A percentile compares a stretch with the other conserved stretches of the same genome.
Evolutionary conservation across 1,140 invertebrate genomes (phyloP).

Genomic region (Diorhabda carinulata): DNA sequence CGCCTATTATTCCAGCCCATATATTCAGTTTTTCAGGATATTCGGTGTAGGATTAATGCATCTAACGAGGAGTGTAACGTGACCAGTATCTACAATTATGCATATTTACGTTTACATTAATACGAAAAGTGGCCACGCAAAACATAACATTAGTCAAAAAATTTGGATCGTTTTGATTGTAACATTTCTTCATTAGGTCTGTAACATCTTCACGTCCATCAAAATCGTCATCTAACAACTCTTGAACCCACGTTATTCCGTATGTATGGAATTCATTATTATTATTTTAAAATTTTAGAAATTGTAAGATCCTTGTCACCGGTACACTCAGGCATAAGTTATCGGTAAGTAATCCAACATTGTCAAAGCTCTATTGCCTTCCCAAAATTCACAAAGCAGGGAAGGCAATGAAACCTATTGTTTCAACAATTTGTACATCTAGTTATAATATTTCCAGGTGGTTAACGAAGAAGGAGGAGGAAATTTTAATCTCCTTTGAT

Average conservation of each 20-base stretch:
- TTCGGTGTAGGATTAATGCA: background rate
- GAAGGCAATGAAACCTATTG: too few relatives aligned
- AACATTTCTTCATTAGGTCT: background rate
- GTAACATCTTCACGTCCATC: background rate
- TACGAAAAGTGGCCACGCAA: background rate
- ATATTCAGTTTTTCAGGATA: background rate
- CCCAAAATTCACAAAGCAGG: too few relatives aligned
- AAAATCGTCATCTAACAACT: background rate
- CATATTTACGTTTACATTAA: background rate
- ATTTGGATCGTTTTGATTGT: background rate
- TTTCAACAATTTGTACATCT: too few relatives aligned
- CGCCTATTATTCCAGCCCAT: background rate
- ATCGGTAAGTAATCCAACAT: too few relatives aligned
- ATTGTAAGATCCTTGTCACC: too few relatives aligned
- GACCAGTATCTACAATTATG: background rate
- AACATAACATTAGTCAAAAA: background rate
- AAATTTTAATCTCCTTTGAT: too few relatives aligned
- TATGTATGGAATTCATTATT: background rate
- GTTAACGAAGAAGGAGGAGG: too few relatives aligned
- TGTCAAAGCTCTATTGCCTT: too few relatives aligned
- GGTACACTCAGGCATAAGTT: too few relatives aligned
- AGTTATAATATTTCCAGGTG: too few relatives aligned
- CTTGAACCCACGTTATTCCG: background rate
- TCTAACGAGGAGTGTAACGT: background rate
- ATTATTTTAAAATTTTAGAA: background rate